Conservation (phyloP, 2,113 vertebrate genomes). For the Steatornis caripensis region DNA sequence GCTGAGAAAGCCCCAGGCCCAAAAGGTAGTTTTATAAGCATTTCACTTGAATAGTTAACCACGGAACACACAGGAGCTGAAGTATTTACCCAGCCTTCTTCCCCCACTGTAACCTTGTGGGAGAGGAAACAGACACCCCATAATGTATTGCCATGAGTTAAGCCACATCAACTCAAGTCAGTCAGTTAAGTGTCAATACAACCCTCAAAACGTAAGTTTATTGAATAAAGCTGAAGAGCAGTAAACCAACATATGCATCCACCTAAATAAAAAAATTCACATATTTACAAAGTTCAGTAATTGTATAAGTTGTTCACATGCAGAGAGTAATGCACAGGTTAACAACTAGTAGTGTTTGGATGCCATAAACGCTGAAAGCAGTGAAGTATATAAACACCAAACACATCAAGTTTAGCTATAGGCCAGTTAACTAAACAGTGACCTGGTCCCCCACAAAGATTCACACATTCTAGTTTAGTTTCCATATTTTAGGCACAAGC, state of each 20-base stretch:
- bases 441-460: slow-evolving; percentile 60
- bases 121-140: neutral
- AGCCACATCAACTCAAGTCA: slow-evolving; percentile 48
- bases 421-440: slow-evolving; percentile 65
- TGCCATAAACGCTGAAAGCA: slow-evolving; percentile 69
- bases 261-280: slow-evolving; percentile 77
- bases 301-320: slow-evolving; percentile 74
- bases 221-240: slow-evolving; percentile 78
- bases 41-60: neutral
- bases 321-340: slow-evolving; percentile 76
- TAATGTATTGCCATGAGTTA: neutral
- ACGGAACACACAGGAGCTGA: neutral
- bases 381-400: slow-evolving; percentile 66
- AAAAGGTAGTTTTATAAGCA: neutral
- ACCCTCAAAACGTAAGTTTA: slow-evolving; percentile 81
- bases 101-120: neutral
- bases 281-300: slow-evolving; percentile 79
- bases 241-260: slow-evolving; percentile 77
- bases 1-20: neutral
- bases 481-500: slow-evolving; percentile 74
- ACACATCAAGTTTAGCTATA: slow-evolving; percentile 67
- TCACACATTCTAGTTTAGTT: slow-evolving; percentile 62
- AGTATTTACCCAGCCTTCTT: neutral
- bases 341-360: slow-evolving; percentile 67
- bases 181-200: slow-evolving; percentile 66